These are phyloP conservation scores for Diadophis punctatus DNA, from an alignment of 2,113 vertebrate genomes.

Conservation along the genomic window DNA sequence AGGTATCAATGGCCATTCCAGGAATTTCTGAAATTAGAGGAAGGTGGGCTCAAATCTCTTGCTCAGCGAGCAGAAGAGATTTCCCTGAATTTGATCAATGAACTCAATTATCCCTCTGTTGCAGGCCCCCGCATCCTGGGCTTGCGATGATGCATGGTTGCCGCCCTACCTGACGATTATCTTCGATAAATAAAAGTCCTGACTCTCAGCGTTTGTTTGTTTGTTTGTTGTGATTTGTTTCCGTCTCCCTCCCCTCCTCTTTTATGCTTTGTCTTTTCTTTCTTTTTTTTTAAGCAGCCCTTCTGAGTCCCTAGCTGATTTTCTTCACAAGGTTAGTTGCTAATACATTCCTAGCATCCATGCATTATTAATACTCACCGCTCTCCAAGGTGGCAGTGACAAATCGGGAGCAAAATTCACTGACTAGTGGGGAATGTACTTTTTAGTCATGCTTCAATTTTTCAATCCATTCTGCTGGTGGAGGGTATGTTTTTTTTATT, in stretches of 20 bases:
- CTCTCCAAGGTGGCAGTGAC: slow-evolving; percentile 98
- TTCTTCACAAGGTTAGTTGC: slow-evolving; percentile 90
- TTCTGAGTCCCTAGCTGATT: slow-evolving; percentile 81
- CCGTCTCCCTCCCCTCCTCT: neutral
- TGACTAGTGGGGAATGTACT: slow-evolving; percentile 95
- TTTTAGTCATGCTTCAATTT: slow-evolving; percentile 98
- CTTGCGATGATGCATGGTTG: slow-evolving; percentile 73
- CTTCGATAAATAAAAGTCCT: slow-evolving; percentile 74
- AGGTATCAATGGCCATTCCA: slow-evolving; percentile 22
- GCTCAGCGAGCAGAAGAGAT: neutral
- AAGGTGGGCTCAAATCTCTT: slow-evolving; percentile 32
- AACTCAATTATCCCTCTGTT: slow-evolving; percentile 83
- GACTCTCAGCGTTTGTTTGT: slow-evolving; percentile 25
- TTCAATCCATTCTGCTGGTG: slow-evolving; percentile 88
- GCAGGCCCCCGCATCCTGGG: slow-evolving; percentile 66
- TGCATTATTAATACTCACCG: slow-evolving; percentile 98
- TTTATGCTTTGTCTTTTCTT: neutral
- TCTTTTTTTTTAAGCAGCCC: slow-evolving; percentile 65
- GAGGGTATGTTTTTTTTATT: slow-evolving; percentile 67
- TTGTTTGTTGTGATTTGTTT: neutral
- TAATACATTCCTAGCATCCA: slow-evolving; percentile 96
- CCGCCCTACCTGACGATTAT: slow-evolving; percentile 70
- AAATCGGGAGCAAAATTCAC: slow-evolving; percentile 96
- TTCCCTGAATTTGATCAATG: slow-evolving; percentile 81
- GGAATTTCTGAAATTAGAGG: slow-evolving; percentile 44